A percentile compares a stretch with the other conserved stretches of the same genome.
Conservation (phyloP, 2,113 vertebrate species). For the Scopus umbretta region DNA sequence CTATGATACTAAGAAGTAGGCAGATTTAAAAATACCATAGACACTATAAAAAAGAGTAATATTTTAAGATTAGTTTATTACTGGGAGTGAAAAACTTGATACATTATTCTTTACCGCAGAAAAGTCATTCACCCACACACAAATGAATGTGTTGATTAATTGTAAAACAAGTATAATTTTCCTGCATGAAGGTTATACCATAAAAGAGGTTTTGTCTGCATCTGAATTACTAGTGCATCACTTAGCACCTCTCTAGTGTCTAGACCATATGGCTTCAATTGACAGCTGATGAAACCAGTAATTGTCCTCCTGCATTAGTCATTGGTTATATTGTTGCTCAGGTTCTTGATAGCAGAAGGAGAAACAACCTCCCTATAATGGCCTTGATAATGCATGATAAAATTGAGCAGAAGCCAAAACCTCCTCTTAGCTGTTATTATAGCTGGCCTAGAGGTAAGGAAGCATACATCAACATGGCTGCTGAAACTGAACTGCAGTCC, state of each 20-base stretch:
- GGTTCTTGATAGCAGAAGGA: not conserved
- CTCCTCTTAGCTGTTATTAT: not conserved
- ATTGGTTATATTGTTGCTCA: not conserved
- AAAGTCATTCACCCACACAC: not conserved
- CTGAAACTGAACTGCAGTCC: not conserved
- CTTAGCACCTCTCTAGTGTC: not conserved
- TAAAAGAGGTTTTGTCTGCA: not conserved
- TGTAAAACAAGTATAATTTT: not conserved
- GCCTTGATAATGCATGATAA: not conserved
- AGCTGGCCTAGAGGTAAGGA: not conserved
- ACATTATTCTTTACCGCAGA: not conserved
- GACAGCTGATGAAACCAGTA: constrained; percentile 34
- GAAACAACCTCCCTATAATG: not conserved
- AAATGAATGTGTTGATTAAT: not conserved
- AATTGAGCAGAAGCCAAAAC: not conserved
- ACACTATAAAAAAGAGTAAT: not conserved
- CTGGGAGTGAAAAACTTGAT: not conserved
- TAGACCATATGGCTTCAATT: constrained; percentile 47
- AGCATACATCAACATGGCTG: not conserved
- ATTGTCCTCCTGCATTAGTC: constrained; percentile 32
- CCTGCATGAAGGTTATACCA: not conserved
- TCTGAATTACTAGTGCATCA: constrained; percentile 23
- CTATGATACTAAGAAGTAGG: not conserved
- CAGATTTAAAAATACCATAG: not conserved
- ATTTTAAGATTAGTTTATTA: not conserved